Base-by-base conservation (phyloP, 2,797 vertebrate species). In the Sus cebifrons region DNA sequence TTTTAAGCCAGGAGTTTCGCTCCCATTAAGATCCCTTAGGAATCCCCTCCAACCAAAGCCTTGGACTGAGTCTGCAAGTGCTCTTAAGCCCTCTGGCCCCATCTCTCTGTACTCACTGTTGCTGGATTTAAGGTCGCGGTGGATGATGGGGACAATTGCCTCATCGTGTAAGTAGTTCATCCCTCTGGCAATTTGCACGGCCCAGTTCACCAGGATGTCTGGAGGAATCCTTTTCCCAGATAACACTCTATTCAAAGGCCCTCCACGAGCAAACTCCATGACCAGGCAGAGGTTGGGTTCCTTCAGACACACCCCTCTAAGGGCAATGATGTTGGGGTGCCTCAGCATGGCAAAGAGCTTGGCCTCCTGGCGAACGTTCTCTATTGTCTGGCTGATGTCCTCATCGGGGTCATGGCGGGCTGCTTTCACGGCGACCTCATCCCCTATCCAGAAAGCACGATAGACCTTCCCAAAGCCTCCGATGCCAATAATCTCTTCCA, bases 401-500 rank as follows among this genome's bases (percentile, higher is more conserved):
- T 99, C 99, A 16, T 99, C 99, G 0, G 99, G 99, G 98, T 99
- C 99, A 12, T 99, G 99, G 0, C 99, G 99, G 5, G 99, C 99
- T 23, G 99, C 99, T 98, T 99, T 99, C 95, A 99, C 99, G 0
- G 99, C 99, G 96, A 99, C 99, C 98, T 99, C 99, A 2, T 98
- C 95, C 94, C 99, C 99, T 71, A 97, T 96, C 99, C 99, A 99
- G 79, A 99, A 95, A 23, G 99, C 99, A 15, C 99, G 99, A 97
- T 99, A 99, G 62, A 99, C 99, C 96, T 99, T 99, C 32, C 99
- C 99, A 64, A 99, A 99, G 70, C 99, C 99, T 4, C 99, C 99
- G 52, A 99, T 99, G 7, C 99, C 99, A 73, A 99, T 99, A 97
- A 99, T 99, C 98, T 99, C 99, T 97, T 99, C 99, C 97, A 99